A percentile compares a stretch with the other conserved stretches of the same genome.
These are phyloP conservation scores for Charina bottae DNA, from an alignment of 2,113 vertebrate species.

Conservation along the genomic window DNA sequence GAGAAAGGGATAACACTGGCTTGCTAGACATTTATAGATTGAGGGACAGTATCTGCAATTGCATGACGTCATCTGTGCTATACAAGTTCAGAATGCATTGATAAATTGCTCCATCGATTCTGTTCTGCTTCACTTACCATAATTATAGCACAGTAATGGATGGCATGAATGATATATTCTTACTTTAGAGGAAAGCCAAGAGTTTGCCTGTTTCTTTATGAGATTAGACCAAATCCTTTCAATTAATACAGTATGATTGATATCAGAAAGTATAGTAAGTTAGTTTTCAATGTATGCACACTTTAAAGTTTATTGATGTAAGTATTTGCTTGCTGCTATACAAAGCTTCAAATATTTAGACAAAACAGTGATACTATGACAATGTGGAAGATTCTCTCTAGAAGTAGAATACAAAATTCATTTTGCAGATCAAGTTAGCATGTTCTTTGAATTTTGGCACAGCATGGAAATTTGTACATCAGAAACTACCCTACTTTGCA, in stretches of 20 bases:
- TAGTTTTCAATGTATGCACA: slow-evolving; percentile 64
- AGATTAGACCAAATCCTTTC: slow-evolving; percentile 82
- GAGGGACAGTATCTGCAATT: slow-evolving; percentile 82
- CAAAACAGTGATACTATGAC: slow-evolving; percentile 51
- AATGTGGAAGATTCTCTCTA: slow-evolving; percentile 21
- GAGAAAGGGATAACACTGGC: slow-evolving; percentile 75
- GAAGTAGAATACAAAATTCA: slow-evolving; percentile 39
- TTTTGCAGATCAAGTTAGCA: slow-evolving; percentile 40
- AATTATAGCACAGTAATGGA: slow-evolving; percentile 95
- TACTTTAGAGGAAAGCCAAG: slow-evolving; percentile 82
- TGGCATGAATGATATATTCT: slow-evolving; percentile 88
- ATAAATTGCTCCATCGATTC: slow-evolving; percentile 96
- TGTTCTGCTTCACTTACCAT: slow-evolving; percentile 94
- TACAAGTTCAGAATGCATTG: slow-evolving; percentile 85
- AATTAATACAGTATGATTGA: slow-evolving; percentile 80
- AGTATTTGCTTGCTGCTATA: slow-evolving; percentile 62
- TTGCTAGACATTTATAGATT: slow-evolving; percentile 72
- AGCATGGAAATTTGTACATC: background rate
- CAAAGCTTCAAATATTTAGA: slow-evolving; percentile 56
- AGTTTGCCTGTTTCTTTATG: slow-evolving; percentile 81
- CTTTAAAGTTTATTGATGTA: slow-evolving; percentile 70
- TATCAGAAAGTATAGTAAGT: slow-evolving; percentile 71
- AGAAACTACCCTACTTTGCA: background rate
- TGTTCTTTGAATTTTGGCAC: background rate
- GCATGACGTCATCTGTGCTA: slow-evolving; percentile 78